Evolutionary conservation across 2,113 vertebrate genomes (phyloP).

Genomic region (Callospermophilus lateralis): DNA sequence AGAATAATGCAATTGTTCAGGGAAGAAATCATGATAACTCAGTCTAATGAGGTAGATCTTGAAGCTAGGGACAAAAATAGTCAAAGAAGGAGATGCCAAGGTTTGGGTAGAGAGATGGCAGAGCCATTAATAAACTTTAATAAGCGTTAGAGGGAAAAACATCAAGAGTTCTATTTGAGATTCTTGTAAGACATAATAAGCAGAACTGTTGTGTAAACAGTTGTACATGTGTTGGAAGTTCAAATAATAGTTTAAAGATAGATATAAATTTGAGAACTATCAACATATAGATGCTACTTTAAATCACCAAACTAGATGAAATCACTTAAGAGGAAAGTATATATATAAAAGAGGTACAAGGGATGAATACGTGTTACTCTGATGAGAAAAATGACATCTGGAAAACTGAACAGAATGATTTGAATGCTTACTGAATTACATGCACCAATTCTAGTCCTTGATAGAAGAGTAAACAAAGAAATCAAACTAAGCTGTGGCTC

Average conservation of each 20-base stretch:
- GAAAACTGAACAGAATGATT: neutral
- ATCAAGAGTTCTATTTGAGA: neutral
- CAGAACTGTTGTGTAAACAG: neutral
- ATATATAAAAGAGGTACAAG: neutral
- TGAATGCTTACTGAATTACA: neutral
- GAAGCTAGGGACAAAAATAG: neutral
- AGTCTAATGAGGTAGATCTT: neutral
- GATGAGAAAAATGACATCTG: slow-evolving; percentile 43
- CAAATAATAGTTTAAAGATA: slow-evolving; percentile 7
- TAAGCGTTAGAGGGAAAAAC: neutral
- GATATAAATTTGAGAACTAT: slow-evolving; percentile 30
- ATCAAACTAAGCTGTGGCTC: neutral
- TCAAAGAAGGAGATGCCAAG: neutral
- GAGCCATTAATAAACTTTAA: neutral
- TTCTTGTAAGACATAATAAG: no score
- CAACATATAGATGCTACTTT: neutral
- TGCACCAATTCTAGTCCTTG: neutral
- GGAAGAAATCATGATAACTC: neutral
- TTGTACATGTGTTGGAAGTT: neutral
- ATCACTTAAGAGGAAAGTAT: slow-evolving; percentile 10
- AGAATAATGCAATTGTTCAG: neutral
- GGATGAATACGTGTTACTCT: neutral
- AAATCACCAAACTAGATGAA: neutral
- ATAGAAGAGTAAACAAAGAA: neutral
- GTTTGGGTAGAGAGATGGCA: neutral